Conservation (phyloP, 1,140 invertebrate species). For the Drosophila littoralis region DNA sequence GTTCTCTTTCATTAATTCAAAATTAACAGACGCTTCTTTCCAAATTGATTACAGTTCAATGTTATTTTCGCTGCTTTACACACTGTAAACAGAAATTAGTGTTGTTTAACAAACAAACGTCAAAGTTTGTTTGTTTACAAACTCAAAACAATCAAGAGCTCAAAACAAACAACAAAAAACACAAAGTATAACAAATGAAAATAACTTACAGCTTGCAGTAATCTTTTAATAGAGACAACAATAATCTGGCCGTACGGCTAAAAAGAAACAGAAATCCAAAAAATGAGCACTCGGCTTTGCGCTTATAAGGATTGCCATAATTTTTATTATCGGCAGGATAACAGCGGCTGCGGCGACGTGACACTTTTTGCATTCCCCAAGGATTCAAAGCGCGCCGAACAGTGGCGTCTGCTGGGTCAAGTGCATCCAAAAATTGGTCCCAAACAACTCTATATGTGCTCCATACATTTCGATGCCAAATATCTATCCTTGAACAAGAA, state of each 20-base stretch:
- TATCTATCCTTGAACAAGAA: constrained; percentile 54
- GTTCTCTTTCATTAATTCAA: too few species aligned
- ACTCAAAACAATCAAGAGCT: not conserved
- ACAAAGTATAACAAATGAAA: not conserved
- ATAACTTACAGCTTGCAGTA: not conserved
- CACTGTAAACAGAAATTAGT: not conserved
- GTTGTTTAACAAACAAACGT: not conserved
- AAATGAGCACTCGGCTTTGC: constrained; percentile 56
- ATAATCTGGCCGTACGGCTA: not conserved
- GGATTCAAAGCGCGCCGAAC: constrained; percentile 43
- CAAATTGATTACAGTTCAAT: not conserved
- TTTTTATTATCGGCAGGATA: constrained; percentile 33
- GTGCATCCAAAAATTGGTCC: constrained; percentile 52
- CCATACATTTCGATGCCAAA: constrained; percentile 70
- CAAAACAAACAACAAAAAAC: not conserved
- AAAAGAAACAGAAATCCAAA: not conserved
- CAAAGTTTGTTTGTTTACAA: not conserved
- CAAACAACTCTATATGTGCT: constrained; percentile 60
- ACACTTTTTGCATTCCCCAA: constrained; percentile 73
- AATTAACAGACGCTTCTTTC: not conserved
- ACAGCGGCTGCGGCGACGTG: constrained; percentile 6
- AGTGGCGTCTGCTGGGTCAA: constrained; percentile 58
- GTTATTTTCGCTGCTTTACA: not conserved
- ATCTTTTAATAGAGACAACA: not conserved
- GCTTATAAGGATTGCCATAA: constrained; percentile 69